Evolutionary conservation across 2,797 vertebrate species (phyloP), one percentile per base, ranked within the genome.

Genomic region (Chelon auratus): DNA sequence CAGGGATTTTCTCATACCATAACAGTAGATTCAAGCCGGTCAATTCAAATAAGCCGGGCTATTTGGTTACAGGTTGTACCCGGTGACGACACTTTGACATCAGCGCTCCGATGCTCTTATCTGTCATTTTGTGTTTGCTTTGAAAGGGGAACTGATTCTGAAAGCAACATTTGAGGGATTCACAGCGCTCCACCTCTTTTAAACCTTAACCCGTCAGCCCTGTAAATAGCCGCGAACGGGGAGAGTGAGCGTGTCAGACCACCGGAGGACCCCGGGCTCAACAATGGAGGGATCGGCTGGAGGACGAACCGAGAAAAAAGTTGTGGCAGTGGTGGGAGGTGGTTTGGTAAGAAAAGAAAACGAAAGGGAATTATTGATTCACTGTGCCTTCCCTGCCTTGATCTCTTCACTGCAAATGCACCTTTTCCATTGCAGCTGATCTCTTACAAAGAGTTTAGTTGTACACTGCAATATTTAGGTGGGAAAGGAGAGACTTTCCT

Each of bases 321-420:
- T 93, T 12, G 84, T 93, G 0, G 94, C 93, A 47, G 88, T 95
- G 33, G 93, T 95, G 50, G 94, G 94, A 43, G 94, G 93, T 5
- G 94, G 94, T 78, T 87, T 95, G 94, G 94, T 95, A 93, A 94
- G 94, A 71, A 64, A 18, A 20, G 15, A 62, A 75, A 83, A 73
- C 82, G 0, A 80, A 75, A 88, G 66, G 77, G 14, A 80, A 71
- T 64, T n/a, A 39, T 68, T 45, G 20, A 55, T 66, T 48, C 33
- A 36, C 0, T 66, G 4, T 12, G 1, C 8, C 9, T 64, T 2
- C 26, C 40, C 12, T 17, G 1, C 52, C 22, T 54, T 63, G 11
- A 24, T 61, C n/a, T 48, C 3, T 57, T 57, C 5, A 8, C 11
- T 26, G n/a, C 15, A 30, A 60, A 39, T 24, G 40, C 18, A 10